Base-by-base conservation (phyloP, 2,113 vertebrate species). In the Platichthys flesus region DNA sequence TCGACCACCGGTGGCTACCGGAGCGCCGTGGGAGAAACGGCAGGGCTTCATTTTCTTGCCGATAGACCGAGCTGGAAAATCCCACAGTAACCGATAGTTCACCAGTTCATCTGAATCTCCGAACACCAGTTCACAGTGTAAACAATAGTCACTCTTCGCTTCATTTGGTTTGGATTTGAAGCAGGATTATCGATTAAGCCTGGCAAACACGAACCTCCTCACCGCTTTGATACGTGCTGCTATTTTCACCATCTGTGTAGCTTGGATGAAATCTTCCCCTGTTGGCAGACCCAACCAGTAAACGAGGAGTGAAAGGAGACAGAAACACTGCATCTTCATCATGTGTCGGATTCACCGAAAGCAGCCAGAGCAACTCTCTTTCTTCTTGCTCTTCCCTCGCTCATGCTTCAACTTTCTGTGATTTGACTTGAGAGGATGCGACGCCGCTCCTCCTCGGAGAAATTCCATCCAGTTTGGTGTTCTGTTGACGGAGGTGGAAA, bases 1-100 rank as follows among this genome's bases (percentile, higher is more conserved):
- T 24, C 16, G 42, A 28, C 72, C 74, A 23, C 64, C 56, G 23
- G 70, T 10, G 57, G 68, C 86, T 88, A 85, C 61, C 40, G 67
- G 85, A 89, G 85, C n/a, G 63, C 76, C 63, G 78, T 87, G 86
- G 84, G 82, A 89, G 81, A 75, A 92, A 76, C 77, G 85, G 74
- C 80, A 68, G 40, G 26, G 58, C 78, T 71, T 76, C 79, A 58
- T 89, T 89, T 86, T 88, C 83, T 84, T 84, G 73, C 63, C 79
- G 80, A 83, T 56, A 69, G 74, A 74, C 74, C 49, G 15, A 57
- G 64, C 63, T 81, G 80, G 85, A 89, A 90, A 90, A 87, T 66
- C 88, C 89, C 88, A 68, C 54, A 26, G n/a, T 14, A 51, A 84
- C 74, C 78, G 37, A 74, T 56, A 72, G 78, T 85, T 87, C 85